These are phyloP conservation scores for Achlya flavicornis DNA, from an alignment of 2,888 invertebrate species.

Conservation along the genomic window DNA sequence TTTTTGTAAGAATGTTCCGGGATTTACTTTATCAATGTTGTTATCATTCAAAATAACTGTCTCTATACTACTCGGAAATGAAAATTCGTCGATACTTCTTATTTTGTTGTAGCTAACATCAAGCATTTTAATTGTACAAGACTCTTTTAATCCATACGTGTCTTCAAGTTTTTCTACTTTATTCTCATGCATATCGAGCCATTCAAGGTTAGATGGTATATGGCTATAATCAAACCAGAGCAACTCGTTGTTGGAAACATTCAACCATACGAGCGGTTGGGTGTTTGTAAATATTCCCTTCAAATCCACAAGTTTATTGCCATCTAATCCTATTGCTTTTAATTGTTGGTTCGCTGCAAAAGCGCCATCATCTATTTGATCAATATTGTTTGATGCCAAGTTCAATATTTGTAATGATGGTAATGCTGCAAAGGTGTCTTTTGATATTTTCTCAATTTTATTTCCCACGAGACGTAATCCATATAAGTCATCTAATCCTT, in stretches of 20 bases:
- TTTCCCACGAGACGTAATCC: constrained; percentile 92
- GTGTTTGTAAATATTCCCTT: constrained; percentile 90
- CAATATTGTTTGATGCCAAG: constrained; percentile 91
- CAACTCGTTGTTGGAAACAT: constrained; percentile 91
- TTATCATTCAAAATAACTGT: constrained; percentile 90
- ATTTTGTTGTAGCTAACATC: constrained; percentile 90
- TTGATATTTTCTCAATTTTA: constrained; percentile 89
- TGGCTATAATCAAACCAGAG: constrained; percentile 92
- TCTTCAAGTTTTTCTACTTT: constrained; percentile 90
- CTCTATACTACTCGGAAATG: constrained; percentile 89
- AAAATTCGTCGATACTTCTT: constrained; percentile 86
- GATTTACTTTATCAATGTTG: constrained; percentile 86
- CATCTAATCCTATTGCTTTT: constrained; percentile 90
- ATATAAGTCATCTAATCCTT: constrained; percentile 89
- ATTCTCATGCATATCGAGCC: constrained; percentile 92
- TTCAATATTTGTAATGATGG: constrained; percentile 90
- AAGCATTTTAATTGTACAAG: constrained; percentile 88
- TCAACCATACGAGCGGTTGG: constrained; percentile 90
- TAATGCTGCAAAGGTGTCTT: constrained; percentile 88
- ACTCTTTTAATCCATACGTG: constrained; percentile 87
- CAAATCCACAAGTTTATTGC: constrained; percentile 90
- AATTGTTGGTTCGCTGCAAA: constrained; percentile 89
- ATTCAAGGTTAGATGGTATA: constrained; percentile 89
- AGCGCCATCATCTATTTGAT: constrained; percentile 90
- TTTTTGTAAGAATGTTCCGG: constrained; percentile 89